phyloP scores from a whole-genome alignment of 2,888 invertebrate species.

The Lithophane leautieri region DNA sequence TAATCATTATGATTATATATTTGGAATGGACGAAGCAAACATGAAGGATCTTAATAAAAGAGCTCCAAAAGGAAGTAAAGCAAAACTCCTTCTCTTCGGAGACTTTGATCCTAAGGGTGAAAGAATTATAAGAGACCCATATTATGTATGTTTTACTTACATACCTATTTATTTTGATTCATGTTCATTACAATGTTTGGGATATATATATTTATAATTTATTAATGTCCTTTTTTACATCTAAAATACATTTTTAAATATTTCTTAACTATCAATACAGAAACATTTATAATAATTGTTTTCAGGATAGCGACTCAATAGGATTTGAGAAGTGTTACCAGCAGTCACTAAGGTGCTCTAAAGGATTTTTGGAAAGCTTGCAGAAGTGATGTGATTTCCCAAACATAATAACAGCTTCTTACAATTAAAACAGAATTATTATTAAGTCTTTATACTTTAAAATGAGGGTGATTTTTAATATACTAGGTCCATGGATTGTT shows the following conservation, averaged over 20 bases:
- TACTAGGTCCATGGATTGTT: background rate
- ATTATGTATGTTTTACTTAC: constrained; percentile 92
- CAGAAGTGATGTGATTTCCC: constrained; percentile 18
- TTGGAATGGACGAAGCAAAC: constrained; percentile 98
- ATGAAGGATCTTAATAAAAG: constrained; percentile 92
- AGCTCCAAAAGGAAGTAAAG: constrained; percentile 92
- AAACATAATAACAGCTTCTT: background rate
- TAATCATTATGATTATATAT: constrained; percentile 95
- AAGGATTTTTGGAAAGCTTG: constrained; percentile 81
- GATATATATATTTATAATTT: too few species aligned
- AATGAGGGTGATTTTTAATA: background rate
- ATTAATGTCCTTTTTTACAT: background rate
- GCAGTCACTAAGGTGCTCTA: constrained; percentile 85
- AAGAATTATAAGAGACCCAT: constrained; percentile 96
- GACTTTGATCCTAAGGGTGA: constrained; percentile 95
- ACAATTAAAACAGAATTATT: background rate
- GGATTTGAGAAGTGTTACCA: constrained; percentile 88
- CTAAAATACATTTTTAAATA: background rate
- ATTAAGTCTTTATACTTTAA: background rate
- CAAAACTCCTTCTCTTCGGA: constrained; percentile 95
- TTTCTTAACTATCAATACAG: background rate
- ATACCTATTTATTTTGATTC: background rate
- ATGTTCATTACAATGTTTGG: background rate
- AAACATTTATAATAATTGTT: constrained; percentile 7
- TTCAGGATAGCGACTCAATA: constrained; percentile 81